Evolutionary conservation across 2,888 invertebrate species (phyloP), one percentile per base, ranked within the genome.

Genomic region (Bruchidius siliquastri): DNA sequence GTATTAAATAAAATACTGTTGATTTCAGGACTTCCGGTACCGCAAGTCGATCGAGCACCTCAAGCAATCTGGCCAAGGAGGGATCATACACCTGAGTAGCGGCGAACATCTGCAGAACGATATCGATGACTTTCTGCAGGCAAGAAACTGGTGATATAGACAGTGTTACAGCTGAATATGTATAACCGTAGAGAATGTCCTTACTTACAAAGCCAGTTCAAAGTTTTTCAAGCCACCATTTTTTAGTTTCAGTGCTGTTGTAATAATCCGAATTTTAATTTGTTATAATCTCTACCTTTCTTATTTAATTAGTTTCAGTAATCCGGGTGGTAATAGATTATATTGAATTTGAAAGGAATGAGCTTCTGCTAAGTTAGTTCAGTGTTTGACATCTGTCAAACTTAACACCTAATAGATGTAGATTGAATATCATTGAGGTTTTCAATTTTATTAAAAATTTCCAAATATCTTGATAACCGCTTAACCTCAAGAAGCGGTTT

Each of bases 21-120:
- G 70, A 68, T 72, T 78, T 77, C 22, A 70, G 83, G 83, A 76
- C 78, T 81, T 72, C 83, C 84, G 8, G 49, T 68, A 82, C 76
- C 69, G 79, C 83, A 6, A 85, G 84, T 76, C 81, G 85, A 21
- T 86, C 86, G 13, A 85, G 84, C 74, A 84, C 84, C 68, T 81
- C 81, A 21, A 85, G 83, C 78, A 83, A 79, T 74, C 73, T 83
- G 69, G 82, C 82, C 20, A 85, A 84, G 79, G 85, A 85, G 70
- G 82, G 83, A 21, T 85, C 85, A 81, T 86, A 85, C 80, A 85
- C 86, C 82, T 86, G 86, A 86, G 86, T 86, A 80, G 85, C 85
- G 83, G 83, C 81, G 75, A 85, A 83, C 74, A 83, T 86, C 84
- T 86, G 86, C 83, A 84, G 83, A 78, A 84, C 85, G 70, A 79